phyloP scores from a whole-genome alignment of 2,797 vertebrate genomes.

The Xerus rutilus region DNA sequence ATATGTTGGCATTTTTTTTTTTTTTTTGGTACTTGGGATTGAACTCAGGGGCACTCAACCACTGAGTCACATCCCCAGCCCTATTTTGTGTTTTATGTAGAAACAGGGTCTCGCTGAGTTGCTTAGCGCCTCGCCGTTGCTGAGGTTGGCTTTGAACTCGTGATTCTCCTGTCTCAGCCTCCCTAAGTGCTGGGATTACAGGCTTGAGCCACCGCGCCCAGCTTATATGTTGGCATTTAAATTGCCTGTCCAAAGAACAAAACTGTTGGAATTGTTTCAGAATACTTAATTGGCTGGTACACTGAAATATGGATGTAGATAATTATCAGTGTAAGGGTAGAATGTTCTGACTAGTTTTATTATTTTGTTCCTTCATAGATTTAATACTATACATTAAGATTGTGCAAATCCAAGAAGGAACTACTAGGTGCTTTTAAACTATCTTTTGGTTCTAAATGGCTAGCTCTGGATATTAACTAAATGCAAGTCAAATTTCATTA shows the following conservation, averaged over 20 bases:
- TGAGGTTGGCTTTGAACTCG: no score
- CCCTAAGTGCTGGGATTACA: no score
- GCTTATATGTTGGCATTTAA: background rate
- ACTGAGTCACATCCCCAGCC: no score
- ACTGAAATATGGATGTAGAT: background rate
- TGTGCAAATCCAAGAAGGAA: background rate
- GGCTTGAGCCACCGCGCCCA: no score
- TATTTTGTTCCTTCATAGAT: background rate
- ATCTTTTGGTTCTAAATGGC: background rate
- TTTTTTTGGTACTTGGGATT: no score
- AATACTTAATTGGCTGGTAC: background rate
- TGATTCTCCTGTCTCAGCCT: no score
- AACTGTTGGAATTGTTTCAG: background rate
- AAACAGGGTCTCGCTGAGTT: no score
- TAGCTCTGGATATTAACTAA: background rate
- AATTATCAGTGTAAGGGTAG: background rate
- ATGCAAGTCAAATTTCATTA: background rate
- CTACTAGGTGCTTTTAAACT: background rate
- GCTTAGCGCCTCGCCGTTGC: no score
- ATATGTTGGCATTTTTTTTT: no score
- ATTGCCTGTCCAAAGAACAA: background rate
- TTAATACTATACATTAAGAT: background rate
- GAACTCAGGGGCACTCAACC: no score
- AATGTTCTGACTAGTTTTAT: background rate
- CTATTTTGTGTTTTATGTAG: no score